Base-by-base conservation (phyloP, 2,888 invertebrate genomes). In the Pinctada fucata region DNA sequence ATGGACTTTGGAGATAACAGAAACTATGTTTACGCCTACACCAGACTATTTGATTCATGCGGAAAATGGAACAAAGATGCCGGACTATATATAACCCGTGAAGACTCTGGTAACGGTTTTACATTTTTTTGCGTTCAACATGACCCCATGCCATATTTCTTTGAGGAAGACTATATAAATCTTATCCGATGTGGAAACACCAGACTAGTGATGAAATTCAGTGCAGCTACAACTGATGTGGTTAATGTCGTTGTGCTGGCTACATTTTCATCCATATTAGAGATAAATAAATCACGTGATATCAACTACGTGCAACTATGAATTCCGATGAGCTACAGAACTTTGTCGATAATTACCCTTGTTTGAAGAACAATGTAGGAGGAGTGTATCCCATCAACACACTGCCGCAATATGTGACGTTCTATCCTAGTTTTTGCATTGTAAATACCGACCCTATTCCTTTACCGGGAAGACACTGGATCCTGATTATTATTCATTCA, bases 381-480 rank as follows among this genome's bases (percentile, higher is more conserved):
- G 68, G 51, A 13, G 67, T 75, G 2, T 67, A 50, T 16, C 68
- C 68, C 49, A 68, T 51, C 48, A 75, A 75, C 69, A 67, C 45
- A n/a, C 45, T 75, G 31, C 75, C 75, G 52, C 48, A 51, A 52
- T 31, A 69, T 50, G 16, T 64, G 48, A 31, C 63, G 2, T n/a
- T 3, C 10, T 72, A 72, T 8, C 72, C 72, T 63, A 51, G 58
- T 16, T 49, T 66, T 58, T 76, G 16, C 52, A 64, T 64, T 48
- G 31, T 75, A 4, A 75, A 69, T 16, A 68, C 75, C 6, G 68
- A 75, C 48, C 68, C 75, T 76, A 48, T 70, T 8, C 74, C 69
- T 4, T 49, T 49, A n/a, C 75, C 75, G 3, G 76, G 71, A 71
- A 66, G 71, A 65, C 70, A 76, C 8, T 76, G 76, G 76, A 4